Conservation (phyloP, 2,113 vertebrate genomes). For the Nannospalax galili region DNA sequence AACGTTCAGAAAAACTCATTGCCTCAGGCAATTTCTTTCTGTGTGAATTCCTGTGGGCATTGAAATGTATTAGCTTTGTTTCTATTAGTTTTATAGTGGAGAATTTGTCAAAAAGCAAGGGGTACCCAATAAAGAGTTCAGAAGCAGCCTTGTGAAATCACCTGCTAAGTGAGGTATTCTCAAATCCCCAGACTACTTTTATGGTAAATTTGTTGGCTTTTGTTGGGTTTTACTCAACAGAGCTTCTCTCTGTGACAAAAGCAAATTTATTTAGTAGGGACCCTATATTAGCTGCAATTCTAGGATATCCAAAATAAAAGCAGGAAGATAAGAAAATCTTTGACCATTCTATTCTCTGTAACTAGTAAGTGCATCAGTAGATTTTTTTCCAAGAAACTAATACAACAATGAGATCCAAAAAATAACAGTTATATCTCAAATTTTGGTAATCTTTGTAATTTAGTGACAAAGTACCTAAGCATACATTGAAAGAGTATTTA, state of each 20-base stretch:
- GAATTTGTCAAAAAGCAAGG: slow-evolving; percentile 33
- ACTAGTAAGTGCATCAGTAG: background rate
- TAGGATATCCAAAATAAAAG: background rate
- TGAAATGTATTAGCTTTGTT: slow-evolving; percentile 53
- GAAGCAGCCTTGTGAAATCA: background rate
- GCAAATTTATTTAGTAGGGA: background rate
- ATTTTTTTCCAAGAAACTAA: background rate
- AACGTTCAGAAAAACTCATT: slow-evolving; percentile 13
- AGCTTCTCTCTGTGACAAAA: background rate
- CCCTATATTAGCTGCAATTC: background rate
- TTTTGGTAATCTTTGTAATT: background rate
- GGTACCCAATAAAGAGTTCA: slow-evolving; percentile 9
- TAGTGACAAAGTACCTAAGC: background rate
- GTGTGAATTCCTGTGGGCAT: slow-evolving; percentile 48
- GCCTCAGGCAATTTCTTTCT: slow-evolving; percentile 59
- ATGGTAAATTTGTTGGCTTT: slow-evolving; percentile 28
- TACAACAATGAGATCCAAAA: background rate
- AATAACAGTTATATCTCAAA: background rate
- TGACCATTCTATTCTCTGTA: background rate
- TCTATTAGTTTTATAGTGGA: slow-evolving; percentile 47
- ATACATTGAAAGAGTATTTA: background rate
- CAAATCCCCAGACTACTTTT: slow-evolving; percentile 34
- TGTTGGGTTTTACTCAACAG: background rate
- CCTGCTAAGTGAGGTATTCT: background rate
- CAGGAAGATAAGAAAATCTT: background rate